Base-by-base conservation (phyloP, 2,797 vertebrate species). In the Buphagus erythrorhynchus region DNA sequence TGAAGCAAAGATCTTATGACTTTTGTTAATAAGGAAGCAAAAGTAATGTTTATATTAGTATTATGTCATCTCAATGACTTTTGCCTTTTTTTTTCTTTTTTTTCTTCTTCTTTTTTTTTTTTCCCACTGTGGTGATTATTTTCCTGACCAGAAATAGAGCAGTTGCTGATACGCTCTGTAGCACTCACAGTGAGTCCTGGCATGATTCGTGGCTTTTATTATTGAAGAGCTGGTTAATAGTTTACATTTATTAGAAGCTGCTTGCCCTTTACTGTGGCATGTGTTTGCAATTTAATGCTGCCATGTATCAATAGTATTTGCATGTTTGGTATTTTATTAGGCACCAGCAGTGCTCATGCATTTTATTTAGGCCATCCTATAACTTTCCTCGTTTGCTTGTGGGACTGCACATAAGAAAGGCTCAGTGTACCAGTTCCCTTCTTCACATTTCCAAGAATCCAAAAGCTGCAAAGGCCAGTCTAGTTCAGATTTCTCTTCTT, bases 231-330 rank as follows among this genome's bases (percentile, higher is more conserved):
- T 89, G 61, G 33, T 92, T 93, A 94, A 93, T 89, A 80, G 80
- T 94, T 97, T 89, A 86, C 72, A 83, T 95, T 93, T 97, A 87
- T 95, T 95, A 93, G 85, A 51, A 54, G 43, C 59, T 94, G 82
- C 54, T 92, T 16, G 7, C 77, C 82, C 90, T 95, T 95, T 96
- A 86, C 79, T 81, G 66, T 2, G 1, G 85, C 69, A 73, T 58
- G 77, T 6, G 1, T 90, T 92, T 83, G 88, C 82, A 92, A 91
- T 95, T 97, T 95, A 95, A 88, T 61, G 40, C 58, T 67, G 63
- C 74, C 63, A 93, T 94, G 91, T 90, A 93, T 94, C 94, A 94
- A 73, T 21, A 54, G 28, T 31, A 59, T 91, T 92, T 88, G 77
- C 73, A 73, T 86, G 43, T 93, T 91, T 88, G 26, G 43, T 96